Percentiles rank a stretch among this genome's conserved stretches.
These are phyloP conservation scores for Petrosia ficiformis DNA, from an alignment of 37 sponge, comb jelly and placozoan genomes.

Conservation along the genomic window DNA sequence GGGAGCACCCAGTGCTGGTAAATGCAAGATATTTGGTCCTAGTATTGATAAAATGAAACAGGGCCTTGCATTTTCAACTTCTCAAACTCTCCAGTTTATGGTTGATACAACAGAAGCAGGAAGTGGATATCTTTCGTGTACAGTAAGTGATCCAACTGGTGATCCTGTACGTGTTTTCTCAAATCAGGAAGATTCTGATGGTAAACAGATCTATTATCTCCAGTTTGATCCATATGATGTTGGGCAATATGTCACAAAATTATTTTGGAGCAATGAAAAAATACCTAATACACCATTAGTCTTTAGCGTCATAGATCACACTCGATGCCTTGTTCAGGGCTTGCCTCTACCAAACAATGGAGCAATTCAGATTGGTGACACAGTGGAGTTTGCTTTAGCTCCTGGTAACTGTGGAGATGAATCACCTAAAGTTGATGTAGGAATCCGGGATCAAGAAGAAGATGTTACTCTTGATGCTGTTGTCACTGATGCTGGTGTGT, in stretches of 20 bases:
- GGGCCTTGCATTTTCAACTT: slow-evolving; percentile 6
- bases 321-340: neutral
- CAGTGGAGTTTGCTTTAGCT: neutral
- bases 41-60: slow-evolving; percentile 16
- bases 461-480: neutral
- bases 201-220: slow-evolving; percentile 35
- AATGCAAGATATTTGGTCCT: slow-evolving; percentile 48
- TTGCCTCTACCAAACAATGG: neutral
- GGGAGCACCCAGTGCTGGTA: slow-evolving; percentile 56
- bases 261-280: slow-evolving; percentile 32
- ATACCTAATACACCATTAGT: neutral
- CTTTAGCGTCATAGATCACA: neutral
- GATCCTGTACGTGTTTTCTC: slow-evolving; percentile 35
- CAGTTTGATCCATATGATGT: slow-evolving; percentile 46
- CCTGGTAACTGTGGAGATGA: slow-evolving; percentile 4
- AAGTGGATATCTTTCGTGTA: slow-evolving; percentile 34
- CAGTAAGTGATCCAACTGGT: slow-evolving; percentile 49
- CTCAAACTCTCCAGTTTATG: slow-evolving; percentile 48
- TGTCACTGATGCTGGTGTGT: neutral
- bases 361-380: neutral
- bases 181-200: slow-evolving; percentile 27
- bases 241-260: slow-evolving; percentile 53
- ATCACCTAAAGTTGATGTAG: neutral
- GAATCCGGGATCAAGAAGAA: neutral
- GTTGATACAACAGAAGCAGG: slow-evolving; percentile 78